These are phyloP conservation scores for Archilochus colubris DNA, from an alignment of 2,113 vertebrate genomes.

Conservation along the genomic window DNA sequence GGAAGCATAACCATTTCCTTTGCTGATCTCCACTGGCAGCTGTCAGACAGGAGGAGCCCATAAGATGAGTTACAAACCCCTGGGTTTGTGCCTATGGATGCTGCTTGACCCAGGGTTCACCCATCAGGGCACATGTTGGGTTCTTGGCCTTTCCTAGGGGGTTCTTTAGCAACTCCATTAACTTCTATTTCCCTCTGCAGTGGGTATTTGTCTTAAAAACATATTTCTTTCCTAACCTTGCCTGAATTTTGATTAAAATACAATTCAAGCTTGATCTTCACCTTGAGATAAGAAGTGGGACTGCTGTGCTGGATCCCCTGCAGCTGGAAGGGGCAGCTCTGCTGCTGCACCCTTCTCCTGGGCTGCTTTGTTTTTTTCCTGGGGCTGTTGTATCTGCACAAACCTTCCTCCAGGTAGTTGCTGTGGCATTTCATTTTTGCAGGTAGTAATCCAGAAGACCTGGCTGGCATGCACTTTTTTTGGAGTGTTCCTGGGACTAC, in stretches of 20 bases:
- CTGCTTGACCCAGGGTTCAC: background rate
- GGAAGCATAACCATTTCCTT: background rate
- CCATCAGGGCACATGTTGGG: background rate
- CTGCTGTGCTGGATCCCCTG: background rate
- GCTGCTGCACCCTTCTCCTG: background rate
- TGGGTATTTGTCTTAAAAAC: background rate
- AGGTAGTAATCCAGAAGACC: background rate
- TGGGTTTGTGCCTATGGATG: background rate
- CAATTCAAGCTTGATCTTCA: background rate
- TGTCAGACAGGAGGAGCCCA: background rate
- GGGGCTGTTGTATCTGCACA: background rate
- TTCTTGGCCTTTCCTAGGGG: background rate
- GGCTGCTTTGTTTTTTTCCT: too few relatives aligned
- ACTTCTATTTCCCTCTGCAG: background rate
- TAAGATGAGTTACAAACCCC: background rate
- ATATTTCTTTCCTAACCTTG: background rate
- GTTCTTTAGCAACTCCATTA: background rate
- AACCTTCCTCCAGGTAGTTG: background rate
- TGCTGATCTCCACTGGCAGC: background rate
- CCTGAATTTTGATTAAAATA: background rate
- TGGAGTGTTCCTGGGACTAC: background rate
- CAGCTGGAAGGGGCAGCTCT: fast-evolving
- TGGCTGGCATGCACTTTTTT: background rate
- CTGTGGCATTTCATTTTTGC: background rate
- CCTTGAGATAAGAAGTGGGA: background rate